These are phyloP conservation scores for Reinhardtius hippoglossoides DNA, from an alignment of 2,113 vertebrate species.

Conservation along the genomic window DNA sequence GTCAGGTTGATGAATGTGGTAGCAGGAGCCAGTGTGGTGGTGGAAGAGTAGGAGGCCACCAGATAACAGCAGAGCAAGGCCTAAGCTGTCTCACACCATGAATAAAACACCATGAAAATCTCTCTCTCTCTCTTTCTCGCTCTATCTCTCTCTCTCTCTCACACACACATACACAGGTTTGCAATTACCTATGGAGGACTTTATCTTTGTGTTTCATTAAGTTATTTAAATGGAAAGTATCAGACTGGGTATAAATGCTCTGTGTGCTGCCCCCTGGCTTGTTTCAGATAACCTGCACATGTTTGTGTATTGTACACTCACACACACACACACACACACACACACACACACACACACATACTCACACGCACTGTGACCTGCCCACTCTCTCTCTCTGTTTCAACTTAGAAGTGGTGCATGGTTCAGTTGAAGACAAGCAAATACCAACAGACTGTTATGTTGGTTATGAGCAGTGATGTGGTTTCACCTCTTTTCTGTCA, in stretches of 20 bases:
- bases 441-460: conserved; percentile 3
- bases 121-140: conserved; percentile 4
- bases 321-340: neutral
- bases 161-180: conserved; percentile 30
- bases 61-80: conserved; percentile 74
- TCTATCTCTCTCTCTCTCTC: conserved; percentile 8
- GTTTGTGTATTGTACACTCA: neutral
- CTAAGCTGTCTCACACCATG: conserved; percentile 52
- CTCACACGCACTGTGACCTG: neutral
- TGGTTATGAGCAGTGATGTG: conserved; percentile 6
- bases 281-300: conserved; percentile 27
- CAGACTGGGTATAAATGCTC: conserved; percentile 15
- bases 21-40: conserved; percentile 68
- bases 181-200: conserved; percentile 47
- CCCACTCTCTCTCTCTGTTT: neutral
- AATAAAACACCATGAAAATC: conserved; percentile 58
- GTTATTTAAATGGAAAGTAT: conserved; percentile 41
- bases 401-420: neutral
- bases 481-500: conserved; percentile 28
- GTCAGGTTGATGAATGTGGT: conserved; percentile 79
- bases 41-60: conserved; percentile 70
- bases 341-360: conserved; percentile 5
- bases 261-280: neutral
- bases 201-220: conserved; percentile 40
- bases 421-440: conserved; percentile 25